Evolutionary conservation across 2,113 vertebrate species (phyloP), one percentile per base, ranked within the genome.

Genomic region (Rhineura floridana): DNA sequence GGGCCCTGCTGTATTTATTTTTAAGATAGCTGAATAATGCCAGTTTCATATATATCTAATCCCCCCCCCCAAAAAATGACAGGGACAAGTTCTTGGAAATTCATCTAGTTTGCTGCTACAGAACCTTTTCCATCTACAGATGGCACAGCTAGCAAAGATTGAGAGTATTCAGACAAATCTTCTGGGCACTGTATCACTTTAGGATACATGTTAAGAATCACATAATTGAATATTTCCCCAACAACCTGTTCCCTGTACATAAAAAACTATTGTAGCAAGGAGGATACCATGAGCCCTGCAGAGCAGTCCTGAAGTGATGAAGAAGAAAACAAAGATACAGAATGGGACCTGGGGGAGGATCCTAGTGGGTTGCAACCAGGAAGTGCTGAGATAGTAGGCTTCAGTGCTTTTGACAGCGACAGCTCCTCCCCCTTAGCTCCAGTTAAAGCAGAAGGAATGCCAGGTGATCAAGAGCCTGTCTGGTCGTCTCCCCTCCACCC

Each of bases 141-240:
- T 98, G 95, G 97, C 98, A 83, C 98, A 98, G 28, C 96, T 99
- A 59, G 93, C 98, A 78, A 98, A 98, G 96, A 97, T 98, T 84
- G 99, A 99, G 81, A 98, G 97, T 93, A 93, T 98, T 83, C 98
- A 98, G 93, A 91, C 98, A 90, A 98, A 6, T 77, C 46, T 25
- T 78, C 30, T 19, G 13, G 9, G 46, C 13, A 52, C 15, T 52
- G 28, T 50, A 78, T 33, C 25, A 44, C 46, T 78, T 52, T 25
- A 78, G 75, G 76, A n/a, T 52, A 11, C 46, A 6, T 17, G 9
- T 50, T 48, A 46, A 42, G 23, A 33, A 30, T 46, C 42, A 42
- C 42, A 28, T 46, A 19, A 76, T 46, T 44, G 42, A 28, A 28
- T 76, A 39, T 42, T 30, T 76, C 10, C 23, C 42, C 73, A 76